Evolutionary conservation across 2,888 invertebrate genomes (phyloP), one percentile per base, ranked within the genome.

Genomic region (Melanostoma scalare): DNA sequence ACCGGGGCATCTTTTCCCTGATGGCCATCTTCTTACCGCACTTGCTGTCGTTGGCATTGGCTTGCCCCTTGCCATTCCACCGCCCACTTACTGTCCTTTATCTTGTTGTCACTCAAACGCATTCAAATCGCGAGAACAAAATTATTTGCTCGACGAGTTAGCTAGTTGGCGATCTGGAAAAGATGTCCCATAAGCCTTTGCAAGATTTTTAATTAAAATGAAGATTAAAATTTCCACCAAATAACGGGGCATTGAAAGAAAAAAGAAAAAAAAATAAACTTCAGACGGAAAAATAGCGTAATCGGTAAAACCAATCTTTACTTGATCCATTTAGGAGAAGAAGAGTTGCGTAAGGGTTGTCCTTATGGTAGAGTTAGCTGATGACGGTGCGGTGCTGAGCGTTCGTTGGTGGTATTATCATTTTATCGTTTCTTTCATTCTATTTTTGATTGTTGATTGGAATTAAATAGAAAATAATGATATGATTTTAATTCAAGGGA

Each of bases 121-220:
- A 84, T 79, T 84, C 84, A 79, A 69, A 74, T 74, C 71, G 69
- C 50, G 60, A 75, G 65, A 67, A 71, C 46, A 84, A 78, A 78
- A 74, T 78, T 74, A 84, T 84, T 78, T 84, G 78, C 78, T 65
- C 58, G 63, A 61, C 63, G 69, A 79, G 74, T 79, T 84, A 78
- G 74, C 63, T 79, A 84, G 84, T 67, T 79, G 74, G 65, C 79
- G 74, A 84, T 84, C 79, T 84, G 79, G 33, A 79, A 79, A 60
- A 74, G 79, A 84, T 84, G 79, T 79, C 67, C 71, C 79, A 79
- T 79, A 84, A 84, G 73, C 74, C 79, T 79, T 84, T 75, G 65
- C 60, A 71, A 84, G 79, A 75, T 84, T 84, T 84, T 84, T 84
- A 79, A 84, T 84, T 84, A 84, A 84, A 84, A 84, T 84, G 71